Percentiles rank a stretch among this genome's conserved stretches.
Conservation (phyloP, 2,113 vertebrate species). For the Nettapus auritus region DNA sequence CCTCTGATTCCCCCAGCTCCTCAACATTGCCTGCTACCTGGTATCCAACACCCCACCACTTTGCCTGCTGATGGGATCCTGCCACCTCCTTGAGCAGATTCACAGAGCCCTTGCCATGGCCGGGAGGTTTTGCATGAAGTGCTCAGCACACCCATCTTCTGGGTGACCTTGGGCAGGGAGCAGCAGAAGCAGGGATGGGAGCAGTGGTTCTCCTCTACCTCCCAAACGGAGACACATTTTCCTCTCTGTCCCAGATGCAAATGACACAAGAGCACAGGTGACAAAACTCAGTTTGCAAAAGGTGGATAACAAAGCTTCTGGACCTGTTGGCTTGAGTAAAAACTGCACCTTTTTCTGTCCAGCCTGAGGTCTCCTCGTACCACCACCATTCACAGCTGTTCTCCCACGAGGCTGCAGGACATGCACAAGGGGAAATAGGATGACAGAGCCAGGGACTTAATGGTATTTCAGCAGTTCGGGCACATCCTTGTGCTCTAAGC, state of each 20-base stretch:
- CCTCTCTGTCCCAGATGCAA: background rate
- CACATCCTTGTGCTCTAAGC: background rate
- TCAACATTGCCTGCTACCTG: background rate
- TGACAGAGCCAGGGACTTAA: background rate
- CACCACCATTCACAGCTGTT: background rate
- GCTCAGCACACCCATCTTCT: background rate
- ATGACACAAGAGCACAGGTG: background rate
- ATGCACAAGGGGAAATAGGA: background rate
- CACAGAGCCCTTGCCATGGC: background rate
- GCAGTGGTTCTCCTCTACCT: background rate
- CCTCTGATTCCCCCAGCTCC: conserved; percentile 17
- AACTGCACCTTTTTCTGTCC: background rate
- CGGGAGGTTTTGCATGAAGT: background rate
- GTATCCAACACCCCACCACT: too few relatives aligned
- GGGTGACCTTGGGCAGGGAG: background rate
- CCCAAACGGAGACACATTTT: background rate
- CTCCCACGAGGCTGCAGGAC: background rate
- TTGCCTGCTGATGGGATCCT: background rate
- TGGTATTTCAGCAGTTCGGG: conserved; percentile 19
- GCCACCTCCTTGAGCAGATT: background rate
- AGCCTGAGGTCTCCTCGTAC: background rate
- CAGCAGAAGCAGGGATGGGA: background rate
- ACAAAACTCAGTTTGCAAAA: background rate
- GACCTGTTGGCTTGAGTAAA: background rate
- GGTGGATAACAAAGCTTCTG: background rate